These are phyloP conservation scores for Chymomyza procnemis DNA, from an alignment of 2,888 invertebrate genomes.

Conservation along the genomic window DNA sequence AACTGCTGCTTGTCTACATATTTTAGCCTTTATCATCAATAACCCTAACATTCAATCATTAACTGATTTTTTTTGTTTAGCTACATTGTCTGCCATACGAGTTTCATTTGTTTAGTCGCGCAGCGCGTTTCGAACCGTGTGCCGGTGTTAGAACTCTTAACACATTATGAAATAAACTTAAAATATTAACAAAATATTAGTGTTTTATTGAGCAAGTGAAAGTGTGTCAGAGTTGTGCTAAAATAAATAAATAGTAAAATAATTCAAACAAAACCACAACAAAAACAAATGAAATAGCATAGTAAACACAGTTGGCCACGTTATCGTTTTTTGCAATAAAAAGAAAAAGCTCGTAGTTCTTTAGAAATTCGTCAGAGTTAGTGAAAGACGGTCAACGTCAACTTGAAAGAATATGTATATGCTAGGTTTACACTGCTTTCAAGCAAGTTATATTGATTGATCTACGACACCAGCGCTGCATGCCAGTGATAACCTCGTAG, in stretches of 20 bases:
- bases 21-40: neutral
- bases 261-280: neutral
- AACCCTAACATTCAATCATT: neutral
- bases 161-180: neutral
- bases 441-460: too few relatives aligned
- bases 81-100: conserved; percentile 31
- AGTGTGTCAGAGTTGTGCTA: conserved; percentile 28
- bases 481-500: too few relatives aligned
- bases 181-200: neutral
- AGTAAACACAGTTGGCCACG: conserved; percentile 42
- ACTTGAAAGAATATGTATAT: neutral
- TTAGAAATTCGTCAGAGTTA: conserved; percentile 31
- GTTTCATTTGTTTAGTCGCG: conserved; percentile 56
- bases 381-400: neutral
- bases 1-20: conserved; percentile 22
- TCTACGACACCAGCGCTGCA: too few relatives aligned
- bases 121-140: conserved; percentile 45
- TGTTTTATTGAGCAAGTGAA: conserved; percentile 25
- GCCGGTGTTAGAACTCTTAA: neutral
- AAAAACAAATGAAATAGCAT: neutral
- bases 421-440: too few relatives aligned
- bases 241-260: neutral
- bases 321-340: conserved; percentile 41
- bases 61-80: conserved; percentile 22
- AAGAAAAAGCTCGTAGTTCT: conserved; percentile 21